A percentile compares a stretch with the other conserved stretches of the same genome.
Evolutionary conservation across 1,140 invertebrate species (phyloP).

Genomic region (Caenorhabditis tropicalis): DNA sequence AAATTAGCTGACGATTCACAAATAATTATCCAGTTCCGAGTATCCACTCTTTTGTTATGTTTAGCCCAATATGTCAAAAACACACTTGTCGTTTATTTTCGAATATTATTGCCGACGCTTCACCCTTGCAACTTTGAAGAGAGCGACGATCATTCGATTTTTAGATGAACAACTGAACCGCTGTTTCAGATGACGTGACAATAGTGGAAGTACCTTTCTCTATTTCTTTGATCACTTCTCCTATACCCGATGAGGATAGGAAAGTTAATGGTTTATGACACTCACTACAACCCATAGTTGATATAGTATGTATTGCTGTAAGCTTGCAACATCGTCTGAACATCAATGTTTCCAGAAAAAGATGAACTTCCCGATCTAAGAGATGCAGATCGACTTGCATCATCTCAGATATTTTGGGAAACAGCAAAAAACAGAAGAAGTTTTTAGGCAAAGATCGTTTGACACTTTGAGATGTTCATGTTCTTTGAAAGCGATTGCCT

Average conservation of each 20-base stretch:
- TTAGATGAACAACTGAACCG: background rate
- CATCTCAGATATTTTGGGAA: background rate
- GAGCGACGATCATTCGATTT: constrained; percentile 17
- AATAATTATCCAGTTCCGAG: background rate
- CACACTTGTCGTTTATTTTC: background rate
- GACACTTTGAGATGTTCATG: background rate
- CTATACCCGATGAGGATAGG: background rate
- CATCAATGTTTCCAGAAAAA: background rate
- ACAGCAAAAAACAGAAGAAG: background rate
- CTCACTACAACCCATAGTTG: background rate
- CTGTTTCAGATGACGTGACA: background rate
- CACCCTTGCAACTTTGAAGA: background rate
- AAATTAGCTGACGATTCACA: background rate
- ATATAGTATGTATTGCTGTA: background rate
- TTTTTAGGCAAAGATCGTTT: background rate
- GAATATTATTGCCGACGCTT: background rate
- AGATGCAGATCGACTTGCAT: background rate
- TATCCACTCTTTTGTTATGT: constrained; percentile 18
- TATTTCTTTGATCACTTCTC: background rate
- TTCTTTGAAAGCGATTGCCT: background rate
- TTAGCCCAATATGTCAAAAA: constrained; percentile 5
- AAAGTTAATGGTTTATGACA: background rate
- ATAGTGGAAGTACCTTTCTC: background rate
- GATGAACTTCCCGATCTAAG: background rate
- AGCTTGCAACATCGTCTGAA: background rate